Conservation (phyloP, 1,140 invertebrate species). For the Aphaenogaster floridana region DNA sequence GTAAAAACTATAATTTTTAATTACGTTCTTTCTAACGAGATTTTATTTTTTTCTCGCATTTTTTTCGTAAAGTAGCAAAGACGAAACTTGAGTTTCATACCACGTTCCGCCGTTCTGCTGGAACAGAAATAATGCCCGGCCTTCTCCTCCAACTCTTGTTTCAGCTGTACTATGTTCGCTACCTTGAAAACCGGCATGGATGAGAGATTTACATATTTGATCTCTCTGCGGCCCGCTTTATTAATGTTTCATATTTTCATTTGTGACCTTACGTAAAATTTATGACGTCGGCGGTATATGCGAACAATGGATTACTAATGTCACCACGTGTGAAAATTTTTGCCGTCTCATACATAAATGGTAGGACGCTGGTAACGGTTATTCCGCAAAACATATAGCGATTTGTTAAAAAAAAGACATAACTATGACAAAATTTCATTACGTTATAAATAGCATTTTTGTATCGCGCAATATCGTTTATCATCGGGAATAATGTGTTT, state of each 20-base stretch:
- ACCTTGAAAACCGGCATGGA: slow-evolving; percentile 27
- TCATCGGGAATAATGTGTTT: neutral
- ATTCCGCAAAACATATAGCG: neutral
- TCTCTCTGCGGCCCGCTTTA: slow-evolving; percentile 28
- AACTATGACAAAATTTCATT: slow-evolving; percentile 24
- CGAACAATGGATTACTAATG: slow-evolving; percentile 57
- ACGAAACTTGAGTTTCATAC: slow-evolving; percentile 36
- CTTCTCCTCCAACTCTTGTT: slow-evolving; percentile 39
- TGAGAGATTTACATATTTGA: slow-evolving; percentile 57
- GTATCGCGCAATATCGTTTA: neutral
- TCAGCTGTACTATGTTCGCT: slow-evolving; percentile 16
- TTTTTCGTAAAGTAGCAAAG: slow-evolving; percentile 12
- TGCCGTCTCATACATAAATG: neutral
- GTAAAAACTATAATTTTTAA: slow-evolving; percentile 60
- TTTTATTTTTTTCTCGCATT: slow-evolving; percentile 24
- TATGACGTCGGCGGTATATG: slow-evolving; percentile 22
- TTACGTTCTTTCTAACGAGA: slow-evolving; percentile 48
- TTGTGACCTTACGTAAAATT: slow-evolving; percentile 36
- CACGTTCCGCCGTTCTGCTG: neutral
- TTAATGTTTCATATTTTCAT: slow-evolving; percentile 59
- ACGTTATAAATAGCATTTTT: slow-evolving; percentile 17
- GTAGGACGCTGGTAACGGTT: neutral
- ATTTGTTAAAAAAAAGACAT: slow-evolving; percentile 11
- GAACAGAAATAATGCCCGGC: slow-evolving; percentile 45
- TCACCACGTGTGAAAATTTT: slow-evolving; percentile 8